phyloP scores from a whole-genome alignment of 2,113 vertebrate species.

The Ceyx cyanopectus region DNA sequence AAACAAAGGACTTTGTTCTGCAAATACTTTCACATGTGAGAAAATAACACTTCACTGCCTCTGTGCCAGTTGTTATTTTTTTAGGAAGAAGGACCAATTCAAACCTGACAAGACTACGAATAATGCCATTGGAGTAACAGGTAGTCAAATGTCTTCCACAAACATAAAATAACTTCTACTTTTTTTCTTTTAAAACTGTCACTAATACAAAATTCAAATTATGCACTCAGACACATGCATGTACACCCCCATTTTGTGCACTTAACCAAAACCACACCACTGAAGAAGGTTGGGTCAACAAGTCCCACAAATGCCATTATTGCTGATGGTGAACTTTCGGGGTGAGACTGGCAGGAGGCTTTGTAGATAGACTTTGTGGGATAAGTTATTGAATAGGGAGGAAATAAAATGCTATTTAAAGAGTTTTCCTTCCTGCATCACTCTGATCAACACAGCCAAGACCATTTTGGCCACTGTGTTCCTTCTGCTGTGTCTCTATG shows the following conservation, averaged over 20 bases:
- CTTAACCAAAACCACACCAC: rapidly evolving
- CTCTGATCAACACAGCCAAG: not conserved
- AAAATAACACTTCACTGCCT: not conserved
- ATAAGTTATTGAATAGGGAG: not conserved
- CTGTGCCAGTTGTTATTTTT: not conserved
- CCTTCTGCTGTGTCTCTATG: not conserved
- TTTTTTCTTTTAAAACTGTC: not conserved
- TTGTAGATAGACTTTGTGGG: not conserved
- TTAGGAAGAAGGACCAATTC: not conserved
- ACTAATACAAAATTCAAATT: not conserved
- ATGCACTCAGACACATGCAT: rapidly evolving
- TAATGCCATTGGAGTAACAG: not conserved
- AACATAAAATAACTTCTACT: rapidly evolving
- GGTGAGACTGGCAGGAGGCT: not conserved
- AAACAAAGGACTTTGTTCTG: not conserved
- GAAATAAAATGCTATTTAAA: not conserved
- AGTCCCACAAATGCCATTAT: not conserved
- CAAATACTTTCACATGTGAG: not conserved
- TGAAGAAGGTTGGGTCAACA: not conserved
- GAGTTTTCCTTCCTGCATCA: not conserved
- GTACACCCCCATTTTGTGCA: rapidly evolving
- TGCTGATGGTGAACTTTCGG: not conserved
- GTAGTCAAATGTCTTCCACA: not conserved
- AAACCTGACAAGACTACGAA: not conserved
- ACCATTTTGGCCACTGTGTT: not conserved